Conservation (phyloP, 2,113 vertebrate species). For the Hyperoodon ampullatus region DNA sequence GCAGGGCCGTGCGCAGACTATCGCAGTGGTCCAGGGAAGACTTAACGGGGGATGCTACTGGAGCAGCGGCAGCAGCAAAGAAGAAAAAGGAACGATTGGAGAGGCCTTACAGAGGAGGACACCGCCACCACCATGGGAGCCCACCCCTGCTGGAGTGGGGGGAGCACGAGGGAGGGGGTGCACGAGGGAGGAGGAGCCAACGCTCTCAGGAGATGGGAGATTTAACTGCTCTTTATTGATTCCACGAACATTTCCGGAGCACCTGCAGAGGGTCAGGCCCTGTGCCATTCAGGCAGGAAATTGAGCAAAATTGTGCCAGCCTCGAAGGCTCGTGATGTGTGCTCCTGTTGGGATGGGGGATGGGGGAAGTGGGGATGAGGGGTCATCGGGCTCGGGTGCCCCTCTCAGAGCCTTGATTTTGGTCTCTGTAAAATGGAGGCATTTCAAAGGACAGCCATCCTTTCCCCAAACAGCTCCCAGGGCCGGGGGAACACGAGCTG, state of each 20-base stretch:
- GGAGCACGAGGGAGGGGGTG: conserved; percentile 39
- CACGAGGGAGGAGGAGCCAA: conserved; percentile 54
- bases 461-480: background rate
- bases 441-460: background rate
- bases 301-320: conserved; percentile 76
- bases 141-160: background rate
- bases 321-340: conserved; percentile 59
- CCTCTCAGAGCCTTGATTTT: conserved; percentile 49
- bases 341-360: conserved; percentile 29
- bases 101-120: background rate
- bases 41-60: background rate
- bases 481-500: background rate
- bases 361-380: background rate
- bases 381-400: background rate
- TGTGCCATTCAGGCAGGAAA: conserved; percentile 81
- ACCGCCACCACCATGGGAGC: background rate
- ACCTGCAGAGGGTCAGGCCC: conserved; percentile 80
- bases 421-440: conserved; percentile 65
- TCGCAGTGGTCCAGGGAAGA: background rate
- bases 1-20: background rate
- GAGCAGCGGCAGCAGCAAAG: background rate
- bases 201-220: conserved; percentile 68
- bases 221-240: conserved; percentile 78
- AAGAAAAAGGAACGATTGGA: background rate
- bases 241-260: conserved; percentile 77